Evolutionary conservation across 2,113 vertebrate genomes (phyloP), one percentile per base, ranked within the genome.

Genomic region (Cisticola juncidis): DNA sequence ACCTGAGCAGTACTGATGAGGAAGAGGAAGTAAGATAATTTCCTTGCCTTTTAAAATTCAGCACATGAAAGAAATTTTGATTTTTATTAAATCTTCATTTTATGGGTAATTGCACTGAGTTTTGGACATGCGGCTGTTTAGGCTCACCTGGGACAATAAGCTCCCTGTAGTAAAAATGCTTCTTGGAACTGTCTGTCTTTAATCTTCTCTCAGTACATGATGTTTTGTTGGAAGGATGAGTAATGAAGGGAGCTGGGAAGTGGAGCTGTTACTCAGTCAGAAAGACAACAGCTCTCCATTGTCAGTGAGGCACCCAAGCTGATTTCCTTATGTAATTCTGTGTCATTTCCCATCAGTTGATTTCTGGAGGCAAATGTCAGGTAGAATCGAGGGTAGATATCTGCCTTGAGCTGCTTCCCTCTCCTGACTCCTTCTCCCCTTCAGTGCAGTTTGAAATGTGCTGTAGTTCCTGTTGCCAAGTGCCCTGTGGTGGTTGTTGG

Each of bases 1-100:
- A 98, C 76, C 97, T 98, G 90, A 99, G 99, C 61, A 99, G 98
- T 93, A 98, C 93, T 79, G 99, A 99, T 96, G 99, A 97, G 50
- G 98, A 99, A 54, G 98, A 98, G 65, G 98, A 98, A 98, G 97
- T 98, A 92, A 97, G 97, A 70, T 28, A 3, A 2, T 69, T n/a
- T 66, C n/a, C 25, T 51, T 50, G 6, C 22, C 22, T 90, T 72
- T 84, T 65, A 36, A 58, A 81, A 64, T 76, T 35, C 44, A 81
- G 20, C 60, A 64, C 69, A 16, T 53, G 22, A 12, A 62, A 68
- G 53, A 40, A 64, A 33, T 19, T 15, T 40, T 50, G 35, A 7
- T 65, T 66, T 80, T 65, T 54, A 12, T 17, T 8, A 22, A 19
- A 18, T 11, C 60, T 74, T 81, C 69, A 9, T 62, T 83, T 91